A percentile compares a stretch with the other conserved stretches of the same genome.
These are phyloP conservation scores for Willisornis vidua DNA, from an alignment of 2,113 vertebrate genomes.

Conservation along the genomic window DNA sequence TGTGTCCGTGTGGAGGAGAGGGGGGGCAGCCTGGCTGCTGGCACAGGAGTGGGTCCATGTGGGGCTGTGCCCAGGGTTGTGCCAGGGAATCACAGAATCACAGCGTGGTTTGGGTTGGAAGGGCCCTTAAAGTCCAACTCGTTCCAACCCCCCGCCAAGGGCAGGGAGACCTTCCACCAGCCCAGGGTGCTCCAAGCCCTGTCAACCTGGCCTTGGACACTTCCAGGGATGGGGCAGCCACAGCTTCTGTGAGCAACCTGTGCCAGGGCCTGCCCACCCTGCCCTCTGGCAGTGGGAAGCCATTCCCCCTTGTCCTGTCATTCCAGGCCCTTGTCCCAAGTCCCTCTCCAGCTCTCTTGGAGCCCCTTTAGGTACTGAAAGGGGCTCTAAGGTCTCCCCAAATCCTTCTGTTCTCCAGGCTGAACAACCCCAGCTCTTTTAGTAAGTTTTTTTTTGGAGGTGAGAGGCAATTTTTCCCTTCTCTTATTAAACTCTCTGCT, in stretches of 20 bases:
- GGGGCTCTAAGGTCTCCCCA: background rate
- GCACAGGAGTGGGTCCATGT: background rate
- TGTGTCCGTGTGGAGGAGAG: accelerated
- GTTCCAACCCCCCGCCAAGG: background rate
- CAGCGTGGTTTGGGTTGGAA: background rate
- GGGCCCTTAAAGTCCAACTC: background rate
- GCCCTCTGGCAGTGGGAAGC: background rate
- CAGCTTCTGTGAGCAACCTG: background rate
- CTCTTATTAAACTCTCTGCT: background rate
- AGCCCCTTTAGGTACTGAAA: background rate
- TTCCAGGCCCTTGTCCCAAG: background rate
- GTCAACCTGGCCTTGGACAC: background rate
- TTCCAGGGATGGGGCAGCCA: background rate
- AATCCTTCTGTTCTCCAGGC: background rate
- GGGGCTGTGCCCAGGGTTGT: background rate
- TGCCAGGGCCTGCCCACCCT: background rate
- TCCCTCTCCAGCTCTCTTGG: background rate
- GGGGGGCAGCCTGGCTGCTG: background rate
- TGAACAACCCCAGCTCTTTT: background rate
- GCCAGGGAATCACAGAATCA: background rate
- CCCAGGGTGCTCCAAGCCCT: background rate
- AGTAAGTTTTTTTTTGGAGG: no score
- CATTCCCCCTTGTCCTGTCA: background rate
- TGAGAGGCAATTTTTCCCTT: background rate
- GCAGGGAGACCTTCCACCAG: background rate